phyloP scores from a whole-genome alignment of 2,888 invertebrate genomes.

The Eristalis arbustorum region DNA sequence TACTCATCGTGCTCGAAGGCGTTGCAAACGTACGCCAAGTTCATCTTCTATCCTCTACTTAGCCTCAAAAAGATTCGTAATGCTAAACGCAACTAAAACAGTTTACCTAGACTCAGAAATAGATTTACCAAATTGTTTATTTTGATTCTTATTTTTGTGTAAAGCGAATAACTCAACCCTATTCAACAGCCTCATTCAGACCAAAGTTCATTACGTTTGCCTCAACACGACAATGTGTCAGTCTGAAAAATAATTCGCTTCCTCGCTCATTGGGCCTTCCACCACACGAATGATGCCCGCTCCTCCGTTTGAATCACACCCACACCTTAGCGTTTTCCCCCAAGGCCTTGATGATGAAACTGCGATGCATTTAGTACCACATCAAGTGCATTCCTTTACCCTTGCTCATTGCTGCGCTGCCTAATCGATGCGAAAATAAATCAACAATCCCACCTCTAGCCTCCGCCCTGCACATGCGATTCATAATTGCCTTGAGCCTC shows the following conservation, averaged over 20 bases:
- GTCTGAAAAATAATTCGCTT: background rate
- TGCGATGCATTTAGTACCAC: background rate
- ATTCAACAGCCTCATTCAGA: no score
- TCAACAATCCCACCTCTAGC: background rate
- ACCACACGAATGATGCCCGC: background rate
- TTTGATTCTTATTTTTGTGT: no score
- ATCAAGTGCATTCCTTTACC: background rate
- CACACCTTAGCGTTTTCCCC: background rate
- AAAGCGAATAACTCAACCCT: no score
- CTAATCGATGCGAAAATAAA: background rate
- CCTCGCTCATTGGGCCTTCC: background rate
- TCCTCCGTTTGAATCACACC: background rate
- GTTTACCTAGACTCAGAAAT: no score
- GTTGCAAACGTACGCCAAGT: no score
- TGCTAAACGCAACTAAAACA: no score
- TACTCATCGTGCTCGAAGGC: no score
- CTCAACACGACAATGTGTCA: background rate
- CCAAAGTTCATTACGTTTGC: background rate
- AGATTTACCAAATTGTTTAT: no score
- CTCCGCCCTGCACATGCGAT: background rate
- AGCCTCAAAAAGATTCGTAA: no score
- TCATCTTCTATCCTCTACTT: no score
- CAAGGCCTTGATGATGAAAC: background rate
- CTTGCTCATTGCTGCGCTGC: background rate
- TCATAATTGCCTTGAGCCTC: background rate